Base-by-base conservation (phyloP, 2,797 vertebrate species). In the Craterocephalus amniculus region DNA sequence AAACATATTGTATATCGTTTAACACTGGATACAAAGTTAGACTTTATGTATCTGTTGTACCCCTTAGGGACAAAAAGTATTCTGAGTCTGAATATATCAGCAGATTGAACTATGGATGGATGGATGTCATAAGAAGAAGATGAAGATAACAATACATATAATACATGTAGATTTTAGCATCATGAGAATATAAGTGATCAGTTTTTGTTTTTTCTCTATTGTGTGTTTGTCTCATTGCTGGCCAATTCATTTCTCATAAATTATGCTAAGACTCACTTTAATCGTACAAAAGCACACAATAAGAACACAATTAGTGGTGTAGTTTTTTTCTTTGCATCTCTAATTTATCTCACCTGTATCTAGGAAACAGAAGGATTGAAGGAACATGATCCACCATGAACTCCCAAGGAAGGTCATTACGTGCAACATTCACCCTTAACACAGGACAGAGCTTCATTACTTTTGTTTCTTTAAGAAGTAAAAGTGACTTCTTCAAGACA, bases 351-450 rank as follows among this genome's bases (percentile, higher is more conserved):
- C 92, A 98, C 98, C 97, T 97, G 88, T 94, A 90, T 83, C 93
- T 93, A 70, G 97, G 98, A 70, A 98, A 99, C 83, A 99, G 93
- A 68, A 99, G 95, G 71, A 99, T 80, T 1, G 96, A 94, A 49
- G 98, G 98, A 71, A 99, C 93, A 18, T 77, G 96, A 69, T 99
- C 96, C 59, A 97, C 96, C 97, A 99, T 97, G 80, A 98, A 97
- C 89, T 99, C 98, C 98, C 98, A 99, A 1, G 97, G 97, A 78
- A 99, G 97, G 86, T 99, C 98, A 57, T 99, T 99, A 58, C 88
- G 94, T 58, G 95, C 95, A 20, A 95, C 94, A 64, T 99, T 97
- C 40, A 99, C 95, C 89, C 98, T 99, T 63, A 32, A 79, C 0
- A 82, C 18, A 81, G 13, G 51, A 36, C 54, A 52, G 22, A 13